A percentile compares a stretch with the other conserved stretches of the same genome.
Conservation (phyloP, 2,888 invertebrate species). For the Dicycla oo region DNA sequence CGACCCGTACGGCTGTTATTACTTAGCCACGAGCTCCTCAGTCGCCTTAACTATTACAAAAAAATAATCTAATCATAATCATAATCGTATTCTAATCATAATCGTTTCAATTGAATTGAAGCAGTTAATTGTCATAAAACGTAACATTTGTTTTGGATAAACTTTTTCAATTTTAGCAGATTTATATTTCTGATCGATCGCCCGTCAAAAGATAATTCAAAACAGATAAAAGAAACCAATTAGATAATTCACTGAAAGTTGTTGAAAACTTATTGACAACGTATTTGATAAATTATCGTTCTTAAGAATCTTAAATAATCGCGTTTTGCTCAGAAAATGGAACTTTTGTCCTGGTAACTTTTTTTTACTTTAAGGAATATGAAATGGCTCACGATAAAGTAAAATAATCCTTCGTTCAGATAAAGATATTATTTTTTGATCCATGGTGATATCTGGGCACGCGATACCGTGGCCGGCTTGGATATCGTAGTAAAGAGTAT, state of each 20-base stretch:
- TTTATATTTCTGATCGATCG: slow-evolving; percentile 33
- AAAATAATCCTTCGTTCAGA: neutral
- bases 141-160: neutral
- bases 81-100: too few relatives aligned
- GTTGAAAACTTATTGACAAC: slow-evolving; percentile 55
- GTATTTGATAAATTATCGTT: slow-evolving; percentile 54
- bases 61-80: too few relatives aligned
- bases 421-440: neutral
- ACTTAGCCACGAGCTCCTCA: too few relatives aligned
- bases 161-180: slow-evolving; percentile 3
- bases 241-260: slow-evolving; percentile 40
- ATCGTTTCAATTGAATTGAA: too few relatives aligned
- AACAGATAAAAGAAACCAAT: slow-evolving; percentile 53
- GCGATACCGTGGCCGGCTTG: too few relatives aligned
- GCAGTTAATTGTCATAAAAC: too few relatives aligned
- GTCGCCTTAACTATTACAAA: too few relatives aligned
- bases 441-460: neutral
- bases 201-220: slow-evolving; percentile 45
- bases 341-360: slow-evolving; percentile 11
- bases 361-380: neutral
- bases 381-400: neutral
- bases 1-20: too few relatives aligned
- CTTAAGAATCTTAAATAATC: slow-evolving; percentile 27
- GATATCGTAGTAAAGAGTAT: too few relatives aligned
- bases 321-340: neutral